Evolutionary conservation across 37 sponge, comb jelly and placozoan species (phyloP).

Genomic region (Beroe forskalii): DNA sequence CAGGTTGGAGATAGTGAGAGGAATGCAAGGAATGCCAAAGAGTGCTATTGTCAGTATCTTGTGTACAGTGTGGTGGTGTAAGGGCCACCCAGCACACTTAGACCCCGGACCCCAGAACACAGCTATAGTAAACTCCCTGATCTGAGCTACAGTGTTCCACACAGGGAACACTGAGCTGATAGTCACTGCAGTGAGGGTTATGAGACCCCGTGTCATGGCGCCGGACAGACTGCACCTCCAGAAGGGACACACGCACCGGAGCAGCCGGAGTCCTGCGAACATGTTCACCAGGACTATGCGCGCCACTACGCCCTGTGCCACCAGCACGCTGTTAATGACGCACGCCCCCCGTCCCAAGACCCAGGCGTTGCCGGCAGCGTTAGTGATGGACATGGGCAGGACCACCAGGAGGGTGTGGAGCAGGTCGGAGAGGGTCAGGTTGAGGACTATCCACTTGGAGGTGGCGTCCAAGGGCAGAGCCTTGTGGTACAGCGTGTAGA

Average conservation of each 20-base stretch:
- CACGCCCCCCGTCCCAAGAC: background rate
- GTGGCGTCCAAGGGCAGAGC: background rate
- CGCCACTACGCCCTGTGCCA: background rate
- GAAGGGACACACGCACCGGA: conserved; percentile 24
- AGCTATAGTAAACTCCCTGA: background rate
- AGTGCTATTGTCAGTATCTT: background rate
- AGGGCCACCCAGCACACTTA: conserved; percentile 33
- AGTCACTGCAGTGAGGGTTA: background rate
- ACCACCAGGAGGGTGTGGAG: background rate
- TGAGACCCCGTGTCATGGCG: background rate
- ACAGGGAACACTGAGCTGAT: conserved; percentile 7
- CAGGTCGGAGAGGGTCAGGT: conserved; percentile 1
- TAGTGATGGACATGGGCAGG: conserved; percentile 17
- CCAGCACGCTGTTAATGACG: background rate
- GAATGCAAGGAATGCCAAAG: conserved; percentile 12
- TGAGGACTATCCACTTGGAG: conserved; percentile 39
- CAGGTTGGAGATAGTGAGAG: conserved; percentile 2
- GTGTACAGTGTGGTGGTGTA: conserved; percentile 12
- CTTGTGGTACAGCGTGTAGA: background rate
- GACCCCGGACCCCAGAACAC: conserved; percentile 40
- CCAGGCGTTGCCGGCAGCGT: background rate
- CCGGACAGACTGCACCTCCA: background rate
- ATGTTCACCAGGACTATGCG: conserved; percentile 27
- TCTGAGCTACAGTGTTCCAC: background rate
- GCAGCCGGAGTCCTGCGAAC: conserved; percentile 10